A percentile compares a stretch with the other conserved stretches of the same genome.
Evolutionary conservation across 1,140 invertebrate genomes (phyloP).

Genomic region (Papilio xuthus): DNA sequence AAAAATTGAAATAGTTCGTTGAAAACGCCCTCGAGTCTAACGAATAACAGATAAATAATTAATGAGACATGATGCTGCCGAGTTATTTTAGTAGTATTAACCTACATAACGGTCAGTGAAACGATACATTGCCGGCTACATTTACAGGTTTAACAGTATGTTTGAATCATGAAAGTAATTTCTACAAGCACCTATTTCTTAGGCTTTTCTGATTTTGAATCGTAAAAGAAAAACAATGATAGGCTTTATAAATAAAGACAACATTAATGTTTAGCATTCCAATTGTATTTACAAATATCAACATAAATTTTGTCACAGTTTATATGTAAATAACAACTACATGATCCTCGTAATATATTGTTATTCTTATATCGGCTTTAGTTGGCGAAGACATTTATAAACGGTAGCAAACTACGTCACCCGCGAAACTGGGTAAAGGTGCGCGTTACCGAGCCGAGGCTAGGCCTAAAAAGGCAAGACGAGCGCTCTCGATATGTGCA

Average conservation of each 20-base stretch:
- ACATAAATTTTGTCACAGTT: conserved; percentile 17
- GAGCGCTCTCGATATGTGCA: conserved; percentile 65
- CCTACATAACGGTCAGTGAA: conserved; percentile 38
- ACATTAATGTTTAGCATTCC: conserved; percentile 15
- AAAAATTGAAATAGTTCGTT: background rate
- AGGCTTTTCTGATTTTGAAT: background rate
- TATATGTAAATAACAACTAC: conserved; percentile 74
- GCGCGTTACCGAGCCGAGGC: conserved; percentile 66
- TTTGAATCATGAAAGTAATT: background rate
- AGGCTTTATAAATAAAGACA: conserved; percentile 23
- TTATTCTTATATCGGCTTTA: conserved; percentile 82
- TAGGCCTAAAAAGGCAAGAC: conserved; percentile 73
- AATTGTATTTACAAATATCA: conserved; percentile 19
- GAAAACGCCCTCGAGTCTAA: background rate
- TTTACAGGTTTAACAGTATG: conserved; percentile 1
- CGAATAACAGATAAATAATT: conserved; percentile 28
- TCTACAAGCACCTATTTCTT: background rate
- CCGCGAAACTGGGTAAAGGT: conserved; percentile 71
- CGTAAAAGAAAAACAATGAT: conserved; percentile 8
- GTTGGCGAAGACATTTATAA: conserved; percentile 78
- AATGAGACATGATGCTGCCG: conserved; percentile 32
- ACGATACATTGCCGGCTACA: conserved; percentile 13
- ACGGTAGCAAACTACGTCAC: conserved; percentile 57
- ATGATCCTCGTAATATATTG: conserved; percentile 82
- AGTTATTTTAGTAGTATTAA: conserved; percentile 35